Conservation (phyloP, 2,113 vertebrate genomes). For the Forbesichthys agassizii region DNA sequence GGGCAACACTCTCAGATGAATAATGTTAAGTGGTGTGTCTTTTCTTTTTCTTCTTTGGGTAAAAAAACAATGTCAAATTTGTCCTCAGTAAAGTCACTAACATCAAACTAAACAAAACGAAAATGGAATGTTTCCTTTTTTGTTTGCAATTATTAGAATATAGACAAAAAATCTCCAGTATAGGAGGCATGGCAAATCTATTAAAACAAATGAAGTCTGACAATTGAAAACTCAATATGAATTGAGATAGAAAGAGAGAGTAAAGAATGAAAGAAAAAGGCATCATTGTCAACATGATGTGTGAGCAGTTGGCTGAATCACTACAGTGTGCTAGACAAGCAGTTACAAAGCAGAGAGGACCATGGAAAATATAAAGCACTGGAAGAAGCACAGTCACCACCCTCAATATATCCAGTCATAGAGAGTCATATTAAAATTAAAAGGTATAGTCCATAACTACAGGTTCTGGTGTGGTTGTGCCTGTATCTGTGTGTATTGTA, state of each 20-base stretch:
- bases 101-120: too few species aligned
- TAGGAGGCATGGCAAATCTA: too few species aligned
- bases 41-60: too few species aligned
- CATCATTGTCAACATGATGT: constrained; percentile 3
- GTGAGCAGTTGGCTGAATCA: constrained; percentile 37
- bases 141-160: too few species aligned
- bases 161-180: too few species aligned
- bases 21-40: too few species aligned
- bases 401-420: constrained; percentile 50
- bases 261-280: not conserved
- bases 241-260: not conserved
- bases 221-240: too few species aligned
- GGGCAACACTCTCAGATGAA: too few species aligned
- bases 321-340: constrained; percentile 33
- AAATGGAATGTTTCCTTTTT: too few species aligned
- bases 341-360: constrained; percentile 37
- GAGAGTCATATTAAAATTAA: constrained; percentile 50
- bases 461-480: constrained; percentile 37
- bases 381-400: constrained; percentile 58
- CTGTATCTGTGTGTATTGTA: not conserved
- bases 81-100: too few species aligned
- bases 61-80: too few species aligned
- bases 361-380: constrained; percentile 51
- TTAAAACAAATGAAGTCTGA: too few species aligned
- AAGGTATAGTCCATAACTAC: constrained; percentile 40